A percentile compares a stretch with the other conserved stretches of the same genome.
Conservation (phyloP, 2,888 invertebrate genomes). For the Xanthorhoe designata region DNA sequence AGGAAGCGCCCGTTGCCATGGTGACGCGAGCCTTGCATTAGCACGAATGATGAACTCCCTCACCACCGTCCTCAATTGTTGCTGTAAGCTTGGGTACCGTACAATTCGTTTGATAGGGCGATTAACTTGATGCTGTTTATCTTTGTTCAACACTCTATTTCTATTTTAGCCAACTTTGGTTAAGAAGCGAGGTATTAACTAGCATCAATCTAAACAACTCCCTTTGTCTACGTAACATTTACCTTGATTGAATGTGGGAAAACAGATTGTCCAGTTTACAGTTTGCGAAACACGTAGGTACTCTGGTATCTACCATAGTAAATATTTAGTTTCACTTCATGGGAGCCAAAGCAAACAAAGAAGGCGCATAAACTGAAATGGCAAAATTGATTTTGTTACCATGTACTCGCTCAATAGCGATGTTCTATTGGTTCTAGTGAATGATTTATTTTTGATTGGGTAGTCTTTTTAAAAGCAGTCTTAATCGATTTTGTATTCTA, state of each 20-base stretch:
- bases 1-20: conserved; percentile 67
- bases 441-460: conserved; percentile 12
- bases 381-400: conserved; percentile 5
- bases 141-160: conserved; percentile 15
- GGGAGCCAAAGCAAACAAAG: conserved; percentile 37
- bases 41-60: conserved; percentile 73
- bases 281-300: conserved; percentile 27
- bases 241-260: background rate
- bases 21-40: conserved; percentile 72
- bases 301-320: conserved; percentile 15
- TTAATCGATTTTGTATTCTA: background rate
- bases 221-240: background rate
- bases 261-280: conserved; percentile 10
- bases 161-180: background rate
- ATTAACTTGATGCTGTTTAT: conserved; percentile 4
- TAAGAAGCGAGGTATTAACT: background rate
- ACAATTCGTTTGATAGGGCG: conserved; percentile 11
- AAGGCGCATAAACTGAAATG: conserved; percentile 24
- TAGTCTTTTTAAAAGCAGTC: background rate
- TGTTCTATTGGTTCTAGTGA: conserved; percentile 8
- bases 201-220: background rate
- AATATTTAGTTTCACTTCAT: conserved; percentile 38
- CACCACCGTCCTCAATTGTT: conserved; percentile 52
- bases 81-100: conserved; percentile 19
- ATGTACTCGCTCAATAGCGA: conserved; percentile 5